phyloP scores from a whole-genome alignment of 2,113 vertebrate genomes.

The Bucco capensis region DNA sequence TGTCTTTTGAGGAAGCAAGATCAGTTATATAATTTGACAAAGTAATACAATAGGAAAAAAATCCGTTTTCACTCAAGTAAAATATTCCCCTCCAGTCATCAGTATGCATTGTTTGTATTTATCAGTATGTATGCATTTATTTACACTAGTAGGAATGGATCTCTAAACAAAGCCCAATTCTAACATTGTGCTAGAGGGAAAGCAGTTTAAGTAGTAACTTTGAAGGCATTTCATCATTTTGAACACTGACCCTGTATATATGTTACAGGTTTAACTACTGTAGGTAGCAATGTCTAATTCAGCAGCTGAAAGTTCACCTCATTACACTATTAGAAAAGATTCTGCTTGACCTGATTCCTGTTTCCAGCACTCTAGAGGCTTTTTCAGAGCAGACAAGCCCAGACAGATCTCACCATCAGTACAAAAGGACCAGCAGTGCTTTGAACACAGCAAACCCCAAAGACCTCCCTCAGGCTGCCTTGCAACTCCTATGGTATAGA shows the following conservation, averaged over 20 bases:
- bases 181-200: not conserved
- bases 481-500: not conserved
- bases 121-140: not conserved
- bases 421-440: constrained; percentile 9
- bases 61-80: not conserved
- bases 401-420: not conserved
- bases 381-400: constrained; percentile 10
- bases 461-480: not conserved
- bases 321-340: not conserved
- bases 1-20: not conserved
- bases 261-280: not conserved
- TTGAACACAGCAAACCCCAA: not conserved
- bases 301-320: not conserved
- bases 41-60: not conserved
- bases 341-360: not conserved
- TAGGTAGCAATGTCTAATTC: not conserved
- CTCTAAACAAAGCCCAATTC: not conserved
- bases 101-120: not conserved
- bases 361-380: not conserved
- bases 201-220: not conserved
- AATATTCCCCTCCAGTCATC: not conserved
- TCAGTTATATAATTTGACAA: not conserved
- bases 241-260: not conserved
- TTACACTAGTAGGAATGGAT: not conserved
- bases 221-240: not conserved